phyloP scores from a whole-genome alignment of 2,797 vertebrate genomes.

The Neopelma chrysocephalum region DNA sequence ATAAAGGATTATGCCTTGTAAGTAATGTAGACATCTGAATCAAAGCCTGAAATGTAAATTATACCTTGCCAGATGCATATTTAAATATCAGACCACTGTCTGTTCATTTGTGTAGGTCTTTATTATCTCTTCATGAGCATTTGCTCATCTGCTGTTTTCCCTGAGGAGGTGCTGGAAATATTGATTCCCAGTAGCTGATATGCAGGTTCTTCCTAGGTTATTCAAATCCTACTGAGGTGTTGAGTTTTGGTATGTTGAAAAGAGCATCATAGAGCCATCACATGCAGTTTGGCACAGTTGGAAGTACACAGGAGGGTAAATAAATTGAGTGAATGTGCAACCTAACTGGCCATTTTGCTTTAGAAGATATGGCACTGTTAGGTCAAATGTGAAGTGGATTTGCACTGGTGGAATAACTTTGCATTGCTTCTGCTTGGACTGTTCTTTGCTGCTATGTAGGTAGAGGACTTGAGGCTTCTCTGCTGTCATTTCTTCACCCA shows the following conservation, averaged over 20 bases:
- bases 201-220: not conserved
- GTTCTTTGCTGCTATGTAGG: not conserved
- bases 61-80: not conserved
- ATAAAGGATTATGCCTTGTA: not conserved
- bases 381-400: not conserved
- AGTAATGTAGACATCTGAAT: not conserved
- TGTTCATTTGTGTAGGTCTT: not conserved
- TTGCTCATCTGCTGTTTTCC: not conserved
- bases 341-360: not conserved
- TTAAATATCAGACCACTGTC: not conserved
- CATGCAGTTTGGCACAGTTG: not conserved
- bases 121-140: not conserved
- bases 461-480: not conserved
- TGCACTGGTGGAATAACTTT: not conserved
- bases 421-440: not conserved
- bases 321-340: not conserved
- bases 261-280: not conserved
- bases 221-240: not conserved
- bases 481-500: not conserved
- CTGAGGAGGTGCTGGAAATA: not conserved
- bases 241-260: not conserved
- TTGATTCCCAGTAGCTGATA: not conserved
- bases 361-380: not conserved
- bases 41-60: constrained; percentile 31
- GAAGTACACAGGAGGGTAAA: not conserved